Percentiles rank a stretch among this genome's conserved stretches.
Conservation (phyloP, 2,797 vertebrate species). For the Tarsius wallacei region DNA sequence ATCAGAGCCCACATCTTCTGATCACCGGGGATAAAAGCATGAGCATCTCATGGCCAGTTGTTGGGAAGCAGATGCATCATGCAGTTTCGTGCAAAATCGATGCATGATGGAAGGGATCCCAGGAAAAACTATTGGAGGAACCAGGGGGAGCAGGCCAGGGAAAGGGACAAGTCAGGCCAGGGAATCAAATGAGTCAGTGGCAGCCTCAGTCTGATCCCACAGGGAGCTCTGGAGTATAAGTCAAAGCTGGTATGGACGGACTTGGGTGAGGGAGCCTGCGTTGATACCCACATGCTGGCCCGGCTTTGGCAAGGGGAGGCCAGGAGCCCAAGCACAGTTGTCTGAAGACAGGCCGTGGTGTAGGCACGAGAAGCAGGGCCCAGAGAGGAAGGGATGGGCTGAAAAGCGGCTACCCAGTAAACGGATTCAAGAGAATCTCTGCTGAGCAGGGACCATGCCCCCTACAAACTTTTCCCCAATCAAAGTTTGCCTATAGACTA, state of each 20-base stretch:
- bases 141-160: not conserved
- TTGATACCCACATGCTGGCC: too few species aligned
- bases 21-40: not conserved
- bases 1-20: not conserved
- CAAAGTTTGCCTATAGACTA: not conserved
- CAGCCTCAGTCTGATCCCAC: not conserved
- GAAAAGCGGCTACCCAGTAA: accelerated
- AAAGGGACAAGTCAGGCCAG: not conserved
- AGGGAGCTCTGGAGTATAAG: not conserved
- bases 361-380: not conserved
- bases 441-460: not conserved
- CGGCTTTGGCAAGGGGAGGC: not conserved
- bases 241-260: not conserved
- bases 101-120: not conserved
- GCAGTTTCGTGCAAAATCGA: not conserved
- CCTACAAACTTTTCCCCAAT: not conserved
- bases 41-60: not conserved
- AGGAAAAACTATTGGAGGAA: too few species aligned
- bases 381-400: accelerated
- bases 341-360: not conserved
- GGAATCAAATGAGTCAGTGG: not conserved
- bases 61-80: not conserved
- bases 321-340: not conserved
- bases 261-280: accelerated
- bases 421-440: not conserved